Conservation (phyloP, 2,113 vertebrate genomes). For the Aplodontia rufa region DNA sequence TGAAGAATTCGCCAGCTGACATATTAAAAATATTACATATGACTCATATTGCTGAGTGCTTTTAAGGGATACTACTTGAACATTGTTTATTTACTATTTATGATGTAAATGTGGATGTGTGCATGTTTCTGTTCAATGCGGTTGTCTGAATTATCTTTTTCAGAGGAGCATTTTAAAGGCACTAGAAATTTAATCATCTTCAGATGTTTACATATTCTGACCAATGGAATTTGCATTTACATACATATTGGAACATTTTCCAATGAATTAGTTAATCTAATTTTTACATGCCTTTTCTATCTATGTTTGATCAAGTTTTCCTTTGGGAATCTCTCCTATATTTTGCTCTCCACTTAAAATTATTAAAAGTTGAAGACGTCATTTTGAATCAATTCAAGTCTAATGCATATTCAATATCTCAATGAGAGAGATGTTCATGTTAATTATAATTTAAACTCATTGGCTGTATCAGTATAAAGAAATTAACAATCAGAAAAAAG, state of each 20-base stretch:
- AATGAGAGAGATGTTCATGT: background rate
- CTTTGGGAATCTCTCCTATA: background rate
- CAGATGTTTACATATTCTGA: background rate
- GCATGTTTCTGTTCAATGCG: background rate
- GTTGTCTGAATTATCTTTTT: background rate
- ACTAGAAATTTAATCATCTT: background rate
- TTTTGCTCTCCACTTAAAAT: background rate
- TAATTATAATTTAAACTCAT: background rate
- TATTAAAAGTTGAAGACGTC: background rate
- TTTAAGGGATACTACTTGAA: background rate
- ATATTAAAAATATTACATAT: background rate
- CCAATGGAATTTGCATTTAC: background rate
- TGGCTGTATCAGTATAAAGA: slow-evolving; percentile 22
- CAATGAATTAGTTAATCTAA: background rate
- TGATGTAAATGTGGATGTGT: background rate
- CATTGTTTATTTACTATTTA: background rate
- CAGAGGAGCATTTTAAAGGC: background rate
- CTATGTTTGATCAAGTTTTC: slow-evolving; percentile 25
- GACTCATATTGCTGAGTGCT: background rate
- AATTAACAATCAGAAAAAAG: background rate
- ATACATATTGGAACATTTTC: slow-evolving; percentile 12
- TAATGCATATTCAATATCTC: slow-evolving; percentile 33
- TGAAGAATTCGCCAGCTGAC: background rate
- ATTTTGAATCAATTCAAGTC: background rate
- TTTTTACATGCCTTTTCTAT: slow-evolving; percentile 1